phyloP scores from a whole-genome alignment of 2,888 invertebrate genomes.

The Helicoverpa assulta region DNA sequence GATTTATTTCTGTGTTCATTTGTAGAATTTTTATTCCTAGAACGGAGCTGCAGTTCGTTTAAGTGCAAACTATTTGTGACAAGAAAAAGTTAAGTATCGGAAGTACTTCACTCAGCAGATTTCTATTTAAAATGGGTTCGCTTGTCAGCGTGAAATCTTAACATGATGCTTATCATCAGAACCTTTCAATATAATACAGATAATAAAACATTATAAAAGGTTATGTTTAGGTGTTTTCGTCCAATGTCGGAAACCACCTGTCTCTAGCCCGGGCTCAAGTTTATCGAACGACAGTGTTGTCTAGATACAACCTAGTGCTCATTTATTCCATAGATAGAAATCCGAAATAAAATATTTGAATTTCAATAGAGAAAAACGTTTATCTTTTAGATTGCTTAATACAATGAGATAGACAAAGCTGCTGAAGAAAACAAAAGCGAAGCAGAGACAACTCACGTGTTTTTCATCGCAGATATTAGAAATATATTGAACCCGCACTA shows the following conservation, averaged over 20 bases:
- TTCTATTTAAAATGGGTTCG: background rate
- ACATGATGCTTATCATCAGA: background rate
- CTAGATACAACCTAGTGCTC: too few species aligned
- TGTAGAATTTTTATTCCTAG: background rate
- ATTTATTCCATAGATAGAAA: too few species aligned
- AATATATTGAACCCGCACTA: constrained; percentile 30
- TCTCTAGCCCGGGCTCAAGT: too few species aligned
- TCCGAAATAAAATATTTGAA: too few species aligned
- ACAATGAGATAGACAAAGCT: too few species aligned
- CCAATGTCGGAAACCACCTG: too few species aligned
- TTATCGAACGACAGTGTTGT: too few species aligned
- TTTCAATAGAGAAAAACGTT: too few species aligned
- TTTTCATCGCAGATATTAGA: constrained; percentile 7
- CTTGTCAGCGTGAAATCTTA: background rate
- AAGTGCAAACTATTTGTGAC: background rate
- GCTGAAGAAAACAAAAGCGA: constrained; percentile 13
- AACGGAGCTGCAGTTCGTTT: background rate
- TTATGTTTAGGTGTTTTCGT: too few species aligned
- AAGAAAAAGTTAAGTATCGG: background rate
- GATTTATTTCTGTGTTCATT: background rate
- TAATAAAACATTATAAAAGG: too few species aligned
- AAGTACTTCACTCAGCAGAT: background rate
- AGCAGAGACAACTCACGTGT: constrained; percentile 9
- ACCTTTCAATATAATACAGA: background rate
- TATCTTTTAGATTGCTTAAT: too few species aligned